Evolutionary conservation across 2,113 vertebrate species (phyloP), one percentile per base, ranked within the genome.

Genomic region (Chaenocephalus aceratus): DNA sequence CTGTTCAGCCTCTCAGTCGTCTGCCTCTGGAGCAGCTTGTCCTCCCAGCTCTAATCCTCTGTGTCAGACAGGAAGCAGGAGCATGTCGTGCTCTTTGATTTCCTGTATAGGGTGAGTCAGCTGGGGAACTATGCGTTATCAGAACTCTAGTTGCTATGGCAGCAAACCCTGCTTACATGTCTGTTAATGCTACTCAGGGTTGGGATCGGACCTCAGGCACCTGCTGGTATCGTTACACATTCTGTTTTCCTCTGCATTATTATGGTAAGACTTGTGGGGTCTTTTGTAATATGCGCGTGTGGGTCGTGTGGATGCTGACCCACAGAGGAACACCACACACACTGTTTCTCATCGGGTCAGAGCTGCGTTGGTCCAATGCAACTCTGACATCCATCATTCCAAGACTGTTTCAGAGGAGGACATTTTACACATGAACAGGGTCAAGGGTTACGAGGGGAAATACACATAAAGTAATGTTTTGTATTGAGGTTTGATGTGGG

Each of bases 21-120:
- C 21, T 77, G 60, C 75, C 74, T 70, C 58, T 80, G 73, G 72
- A 82, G 79, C 72, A 85, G 46, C 60, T 77, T 85, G 82, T 74
- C 54, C 54, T 65, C 75, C 74, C 70, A 79, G 1, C 54, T 59
- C 30, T 85, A 85, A 88, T 88, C 79, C 76, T 63, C 76, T 63
- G 53, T 70, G 63, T 56, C 49, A 54, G 18, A 52, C 18, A 76
- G 23, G 60, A 62, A 67, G 54, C 77, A 56, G 49, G 59, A n/a
- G 30, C 48, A 49, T 67, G 54, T 73, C 59, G 66, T 80, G 48
- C 73, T 14, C n/a, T 46, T 69, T 52, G 34, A 51, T 72, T 52
- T 54, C 14, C 45, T 59, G 54, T 48, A 30, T 80, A 64, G 49
- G 61, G 75, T 84, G 74, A 82, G 61, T 84, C 71, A 76, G 71